These are phyloP conservation scores for Sphinx pinastri DNA, from an alignment of 2,888 invertebrate genomes.

Conservation along the genomic window DNA sequence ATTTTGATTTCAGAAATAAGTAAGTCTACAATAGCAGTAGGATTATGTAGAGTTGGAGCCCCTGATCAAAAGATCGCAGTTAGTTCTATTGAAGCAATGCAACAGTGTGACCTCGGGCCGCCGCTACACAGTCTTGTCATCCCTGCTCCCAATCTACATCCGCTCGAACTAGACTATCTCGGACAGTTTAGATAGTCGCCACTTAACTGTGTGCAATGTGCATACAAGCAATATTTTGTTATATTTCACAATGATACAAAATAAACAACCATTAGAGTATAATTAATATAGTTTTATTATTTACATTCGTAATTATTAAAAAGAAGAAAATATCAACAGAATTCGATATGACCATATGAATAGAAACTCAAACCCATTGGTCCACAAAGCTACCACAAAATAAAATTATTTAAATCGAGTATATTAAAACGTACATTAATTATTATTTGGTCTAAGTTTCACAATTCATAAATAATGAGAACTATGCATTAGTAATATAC, in stretches of 20 bases:
- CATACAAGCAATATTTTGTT: slow-evolving; percentile 7
- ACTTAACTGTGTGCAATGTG: slow-evolving; percentile 10
- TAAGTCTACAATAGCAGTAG: slow-evolving; percentile 85
- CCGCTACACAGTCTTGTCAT: slow-evolving; percentile 98
- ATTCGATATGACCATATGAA: slow-evolving; percentile 73
- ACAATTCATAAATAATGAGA: slow-evolving; percentile 77
- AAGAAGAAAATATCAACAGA: slow-evolving; percentile 77
- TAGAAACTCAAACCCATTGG: slow-evolving; percentile 78
- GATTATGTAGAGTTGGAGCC: slow-evolving; percentile 95
- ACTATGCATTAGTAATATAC: slow-evolving; percentile 75
- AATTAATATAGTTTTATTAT: slow-evolving; percentile 81
- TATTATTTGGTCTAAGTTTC: slow-evolving; percentile 85
- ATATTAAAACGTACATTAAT: slow-evolving; percentile 83
- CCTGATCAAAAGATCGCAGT: slow-evolving; percentile 91
- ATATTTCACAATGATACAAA: slow-evolving; percentile 34
- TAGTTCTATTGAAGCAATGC: slow-evolving; percentile 90
- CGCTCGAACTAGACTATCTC: slow-evolving; percentile 95
- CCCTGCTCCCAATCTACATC: slow-evolving; percentile 92
- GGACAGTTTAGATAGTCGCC: slow-evolving; percentile 82
- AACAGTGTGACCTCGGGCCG: slow-evolving; percentile 88
- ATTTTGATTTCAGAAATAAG: slow-evolving; percentile 60
- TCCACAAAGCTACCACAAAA: slow-evolving; percentile 81
- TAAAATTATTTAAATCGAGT: slow-evolving; percentile 71
- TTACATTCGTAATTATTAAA: slow-evolving; percentile 72
- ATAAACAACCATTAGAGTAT: slow-evolving; percentile 61